Base-by-base conservation (phyloP, 1,140 invertebrate species). In the Trachymyrmex septentrionalis region DNA sequence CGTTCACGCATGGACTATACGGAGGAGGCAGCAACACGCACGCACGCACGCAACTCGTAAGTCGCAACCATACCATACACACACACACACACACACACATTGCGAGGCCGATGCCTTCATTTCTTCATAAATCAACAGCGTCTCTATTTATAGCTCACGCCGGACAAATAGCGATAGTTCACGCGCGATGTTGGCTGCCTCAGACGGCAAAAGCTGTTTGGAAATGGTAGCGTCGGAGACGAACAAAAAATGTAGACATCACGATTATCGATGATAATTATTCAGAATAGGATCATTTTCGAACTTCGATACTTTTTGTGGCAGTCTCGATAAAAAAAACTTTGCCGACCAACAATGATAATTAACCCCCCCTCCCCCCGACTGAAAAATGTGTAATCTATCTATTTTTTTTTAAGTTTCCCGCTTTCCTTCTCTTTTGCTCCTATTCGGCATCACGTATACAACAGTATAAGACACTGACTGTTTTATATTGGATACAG, bases 51-150 rank as follows among this genome's bases (percentile, higher is more conserved):
- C 59, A 57, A 82, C 75, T 38, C 34, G 34, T 38, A 38, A 38
- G 34, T 53, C 67, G 66, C 53, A 78, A 64, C 61, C 66, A 12
- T 69, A 72, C 61, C 67, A 85, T 44, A 27, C 27, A 27, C 27
- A 27, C 27, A 27, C 27, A 27, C 27, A 27, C 27, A 30, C 66
- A 88, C 90, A 91, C 87, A 91, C 55, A 38, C 34, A 38, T 38
- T 75, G 48, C 53, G 61, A 90, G 88, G 88, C 86, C 90, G 90
- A 89, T 86, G 92, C 91, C 93, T 94, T 93, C 91, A 92, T 94
- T 94, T 94, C 93, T 93, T 93, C 93, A 92, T 94, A 94, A 94
- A 94, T 94, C 93, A 94, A 93, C 93, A 91, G 90, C 73, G 69
- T 72, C 88, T 94, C 92, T 94, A 93, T 94, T 93, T 94, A 93